Evolutionary conservation across 2,113 vertebrate species (phyloP), one percentile per base, ranked within the genome.

Genomic region (Caloenas nicobarica): DNA sequence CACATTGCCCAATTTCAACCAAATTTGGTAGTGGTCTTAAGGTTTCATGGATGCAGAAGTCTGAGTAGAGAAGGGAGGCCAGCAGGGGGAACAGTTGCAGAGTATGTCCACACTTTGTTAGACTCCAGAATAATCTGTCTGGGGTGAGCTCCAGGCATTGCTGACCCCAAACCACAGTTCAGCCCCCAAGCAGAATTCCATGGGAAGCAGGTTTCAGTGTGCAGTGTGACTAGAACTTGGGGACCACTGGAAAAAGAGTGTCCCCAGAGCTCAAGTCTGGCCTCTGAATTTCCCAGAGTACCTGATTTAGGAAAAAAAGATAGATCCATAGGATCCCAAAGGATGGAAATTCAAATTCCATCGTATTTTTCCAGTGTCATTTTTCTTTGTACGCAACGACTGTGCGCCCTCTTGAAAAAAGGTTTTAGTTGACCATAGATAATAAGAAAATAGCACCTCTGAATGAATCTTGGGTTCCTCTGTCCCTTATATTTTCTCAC

Each of bases 151-250:
- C 65, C 54, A 61, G 74, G 29, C 36, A 80, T 58, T 65, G 29
- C 38, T 86, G 11, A 26, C 6, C 48, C 24, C 40, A 70, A 83
- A 65, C 5, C 40, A 66, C 54, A 34, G 1, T 3, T 50, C 65
- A 62, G 31, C 13, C 34, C 58, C 16, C 9, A 22, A 70, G 57
- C 69, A 89, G 60, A 87, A 70, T 23, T 73, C 48, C 62, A 82
- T 1, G n/a, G 51, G 16, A 68, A 87, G 40, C 5, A 5, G 23
- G 24, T 58, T 79, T 91, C 25, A 40, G 38, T 1, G 11, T 33
- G 56, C 19, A 57, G 15, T 2, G 22, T 0, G 3, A 18, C 24
- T 33, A 18, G 23, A 83, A 6, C 13, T 0, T 57, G 33, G 18
- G 50, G 18, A 29, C 8, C 22, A 8, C 29, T 53, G 66, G 88